phyloP scores from a whole-genome alignment of 2,797 vertebrate genomes.

The Myotis myotis region DNA sequence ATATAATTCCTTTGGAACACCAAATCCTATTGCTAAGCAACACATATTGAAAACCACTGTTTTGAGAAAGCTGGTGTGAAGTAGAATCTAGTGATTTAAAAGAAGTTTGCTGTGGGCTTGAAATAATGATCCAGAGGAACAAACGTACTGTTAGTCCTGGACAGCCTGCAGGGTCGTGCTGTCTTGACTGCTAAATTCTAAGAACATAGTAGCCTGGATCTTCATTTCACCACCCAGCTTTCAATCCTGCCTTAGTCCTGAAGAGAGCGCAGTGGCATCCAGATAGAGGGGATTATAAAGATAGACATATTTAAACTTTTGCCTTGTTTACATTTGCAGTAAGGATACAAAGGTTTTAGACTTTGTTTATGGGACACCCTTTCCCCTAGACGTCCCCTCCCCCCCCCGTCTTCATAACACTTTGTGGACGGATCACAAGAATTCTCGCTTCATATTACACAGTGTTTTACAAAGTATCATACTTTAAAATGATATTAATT shows the following conservation, averaged over 20 bases:
- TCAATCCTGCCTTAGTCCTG: neutral
- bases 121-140: neutral
- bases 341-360: neutral
- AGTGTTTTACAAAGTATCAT: no score
- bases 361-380: neutral
- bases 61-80: neutral
- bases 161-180: neutral
- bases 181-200: neutral
- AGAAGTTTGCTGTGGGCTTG: neutral
- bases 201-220: neutral
- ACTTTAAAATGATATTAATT: no score
- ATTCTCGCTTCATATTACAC: no score
- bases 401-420: neutral
- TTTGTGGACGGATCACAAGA: no score
- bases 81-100: neutral
- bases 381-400: neutral
- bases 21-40: neutral
- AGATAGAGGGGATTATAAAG: neutral
- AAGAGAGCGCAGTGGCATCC: neutral
- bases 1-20: constrained; percentile 10
- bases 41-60: neutral
- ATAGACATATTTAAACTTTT: neutral
- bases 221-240: neutral
- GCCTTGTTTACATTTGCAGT: neutral
- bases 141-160: neutral